Percentiles rank a stretch among this genome's conserved stretches.
Evolutionary conservation across 2,113 vertebrate species (phyloP).

Genomic region (Syngnathus floridae): DNA sequence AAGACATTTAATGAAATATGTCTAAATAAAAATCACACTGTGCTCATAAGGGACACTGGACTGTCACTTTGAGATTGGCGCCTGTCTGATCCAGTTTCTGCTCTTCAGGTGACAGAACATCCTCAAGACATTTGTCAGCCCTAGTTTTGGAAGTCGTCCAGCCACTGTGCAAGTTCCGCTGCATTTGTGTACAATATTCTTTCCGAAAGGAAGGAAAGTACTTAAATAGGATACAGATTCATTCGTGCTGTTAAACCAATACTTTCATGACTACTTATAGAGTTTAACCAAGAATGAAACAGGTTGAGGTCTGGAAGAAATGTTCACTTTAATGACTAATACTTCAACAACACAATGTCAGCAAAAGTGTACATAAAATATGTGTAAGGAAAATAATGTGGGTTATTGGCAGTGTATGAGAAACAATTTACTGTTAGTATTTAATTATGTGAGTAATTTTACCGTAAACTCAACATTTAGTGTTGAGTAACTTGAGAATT

Average conservation of each 20-base stretch:
- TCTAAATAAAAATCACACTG: too few relatives aligned
- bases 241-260: background rate
- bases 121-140: background rate
- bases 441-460: slow-evolving; percentile 13
- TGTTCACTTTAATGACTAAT: background rate
- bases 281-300: background rate
- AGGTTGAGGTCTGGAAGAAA: background rate
- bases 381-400: slow-evolving; percentile 24
- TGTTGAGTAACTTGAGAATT: slow-evolving; percentile 42
- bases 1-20: background rate
- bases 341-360: slow-evolving; percentile 8
- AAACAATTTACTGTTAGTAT: slow-evolving; percentile 9
- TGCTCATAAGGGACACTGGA: background rate
- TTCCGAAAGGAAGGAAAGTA: background rate
- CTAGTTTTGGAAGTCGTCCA: background rate
- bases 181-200: background rate
- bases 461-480: slow-evolving; percentile 63
- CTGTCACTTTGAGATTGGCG: background rate
- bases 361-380: slow-evolving; percentile 32
- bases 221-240: background rate
- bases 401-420: slow-evolving; percentile 20
- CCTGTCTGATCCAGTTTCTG: background rate
- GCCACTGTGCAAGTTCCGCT: background rate
- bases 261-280: background rate
- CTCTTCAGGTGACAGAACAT: too few relatives aligned